A percentile compares a stretch with the other conserved stretches of the same genome.
Evolutionary conservation across 1,140 invertebrate species (phyloP).

Genomic region (Drosophila lacteicornis): DNA sequence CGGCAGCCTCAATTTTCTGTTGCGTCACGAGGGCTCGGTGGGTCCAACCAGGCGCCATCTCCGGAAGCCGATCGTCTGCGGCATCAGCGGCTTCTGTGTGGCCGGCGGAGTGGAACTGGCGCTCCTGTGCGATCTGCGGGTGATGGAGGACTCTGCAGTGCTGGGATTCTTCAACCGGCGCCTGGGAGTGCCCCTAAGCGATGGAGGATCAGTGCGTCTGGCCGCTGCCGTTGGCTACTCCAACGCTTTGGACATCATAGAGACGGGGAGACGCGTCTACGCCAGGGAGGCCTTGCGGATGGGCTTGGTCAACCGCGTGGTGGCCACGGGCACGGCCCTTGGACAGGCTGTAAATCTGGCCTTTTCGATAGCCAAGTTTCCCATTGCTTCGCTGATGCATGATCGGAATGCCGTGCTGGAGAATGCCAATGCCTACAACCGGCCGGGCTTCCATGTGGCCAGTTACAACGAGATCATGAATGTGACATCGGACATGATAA

Average conservation of each 20-base stretch:
- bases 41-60: constrained; percentile 88
- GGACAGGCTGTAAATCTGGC: constrained; percentile 92
- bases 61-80: constrained; percentile 94
- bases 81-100: constrained; percentile 94
- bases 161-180: constrained; percentile 93
- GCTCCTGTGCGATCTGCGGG: constrained; percentile 94
- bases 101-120: constrained; percentile 96
- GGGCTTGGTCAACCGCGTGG: constrained; percentile 92
- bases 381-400: constrained; percentile 90
- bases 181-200: constrained; percentile 93
- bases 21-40: constrained; percentile 75
- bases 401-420: constrained; percentile 88
- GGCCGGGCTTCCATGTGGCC: constrained; percentile 86
- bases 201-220: constrained; percentile 92
- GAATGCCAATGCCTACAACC: constrained; percentile 88
- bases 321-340: constrained; percentile 92
- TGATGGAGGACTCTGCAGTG: constrained; percentile 93
- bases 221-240: constrained; percentile 92
- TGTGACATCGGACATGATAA: constrained; percentile 87
- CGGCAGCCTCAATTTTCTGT: constrained; percentile 70
- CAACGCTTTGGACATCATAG: constrained; percentile 93
- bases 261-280: constrained; percentile 92
- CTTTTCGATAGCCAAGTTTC: constrained; percentile 91
- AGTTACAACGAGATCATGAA: constrained; percentile 89
- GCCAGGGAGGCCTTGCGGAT: constrained; percentile 92